phyloP scores from a whole-genome alignment of 2,888 invertebrate genomes.

The Stenichneumon culpator region DNA sequence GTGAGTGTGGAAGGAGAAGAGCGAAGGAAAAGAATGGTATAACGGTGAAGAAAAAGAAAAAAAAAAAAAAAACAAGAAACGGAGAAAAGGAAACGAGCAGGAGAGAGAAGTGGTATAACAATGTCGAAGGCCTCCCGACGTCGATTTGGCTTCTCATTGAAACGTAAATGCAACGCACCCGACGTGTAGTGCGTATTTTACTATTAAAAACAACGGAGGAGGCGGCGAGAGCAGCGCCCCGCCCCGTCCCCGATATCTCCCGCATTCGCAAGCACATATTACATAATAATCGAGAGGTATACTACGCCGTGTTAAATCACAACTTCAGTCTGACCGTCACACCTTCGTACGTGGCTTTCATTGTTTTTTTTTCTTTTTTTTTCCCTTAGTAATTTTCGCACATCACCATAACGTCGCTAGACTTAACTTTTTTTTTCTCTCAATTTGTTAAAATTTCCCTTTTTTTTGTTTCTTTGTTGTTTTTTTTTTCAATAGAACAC shows the following conservation, averaged over 20 bases:
- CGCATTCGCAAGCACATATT: constrained; percentile 39
- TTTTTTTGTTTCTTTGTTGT: constrained; percentile 22
- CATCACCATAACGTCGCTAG: constrained; percentile 6
- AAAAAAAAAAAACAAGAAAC: background rate
- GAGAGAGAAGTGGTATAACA: constrained; percentile 5
- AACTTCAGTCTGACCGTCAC: constrained; percentile 79
- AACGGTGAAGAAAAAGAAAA: constrained; percentile 1
- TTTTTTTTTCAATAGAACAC: constrained; percentile 76
- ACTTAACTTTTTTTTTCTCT: constrained; percentile 9
- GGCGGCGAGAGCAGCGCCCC: constrained; percentile 26
- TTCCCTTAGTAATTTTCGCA: constrained; percentile 9
- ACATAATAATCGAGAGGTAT: constrained; percentile 52
- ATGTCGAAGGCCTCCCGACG: constrained; percentile 37
- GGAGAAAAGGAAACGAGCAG: constrained; percentile 29
- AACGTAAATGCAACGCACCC: constrained; percentile 50
- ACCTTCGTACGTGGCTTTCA: constrained; percentile 55
- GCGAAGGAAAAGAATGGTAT: constrained; percentile 8
- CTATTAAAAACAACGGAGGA: constrained; percentile 46
- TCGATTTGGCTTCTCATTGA: constrained; percentile 42
- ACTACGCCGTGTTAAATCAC: constrained; percentile 76
- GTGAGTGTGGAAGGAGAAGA: constrained; percentile 23
- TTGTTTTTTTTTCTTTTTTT: constrained; percentile 36
- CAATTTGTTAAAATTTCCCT: constrained; percentile 29
- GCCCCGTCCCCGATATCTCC: constrained; percentile 30
- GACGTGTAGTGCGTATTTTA: constrained; percentile 14